Evolutionary conservation across 2,888 invertebrate species (phyloP).

Genomic region (Hofmannophila pseudospretella): DNA sequence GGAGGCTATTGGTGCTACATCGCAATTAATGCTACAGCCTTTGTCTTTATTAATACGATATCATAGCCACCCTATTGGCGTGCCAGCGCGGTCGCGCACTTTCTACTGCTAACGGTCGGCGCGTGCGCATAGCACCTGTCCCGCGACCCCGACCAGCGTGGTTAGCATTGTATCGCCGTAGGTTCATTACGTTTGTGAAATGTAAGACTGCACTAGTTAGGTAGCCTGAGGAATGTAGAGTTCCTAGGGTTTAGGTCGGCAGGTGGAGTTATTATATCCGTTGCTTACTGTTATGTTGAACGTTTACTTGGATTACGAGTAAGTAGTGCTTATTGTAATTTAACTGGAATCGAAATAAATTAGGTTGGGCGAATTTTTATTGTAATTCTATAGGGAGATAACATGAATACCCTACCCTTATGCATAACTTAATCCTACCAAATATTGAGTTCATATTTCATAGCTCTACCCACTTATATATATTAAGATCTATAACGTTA

Average conservation of each 20-base stretch:
- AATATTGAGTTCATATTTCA: no score
- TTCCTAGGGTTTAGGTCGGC: not conserved
- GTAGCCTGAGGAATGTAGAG: not conserved
- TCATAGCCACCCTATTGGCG: slow-evolving; percentile 56
- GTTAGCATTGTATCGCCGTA: slow-evolving; percentile 40
- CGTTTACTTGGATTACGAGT: no score
- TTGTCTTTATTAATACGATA: not conserved
- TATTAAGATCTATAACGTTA: no score
- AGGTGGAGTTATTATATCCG: not conserved
- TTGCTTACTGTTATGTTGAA: not conserved
- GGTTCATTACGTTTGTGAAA: slow-evolving; percentile 30
- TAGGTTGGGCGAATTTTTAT: no score
- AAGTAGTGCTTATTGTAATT: no score
- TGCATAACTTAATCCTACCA: no score
- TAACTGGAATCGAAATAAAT: no score
- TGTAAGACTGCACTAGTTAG: slow-evolving; percentile 3
- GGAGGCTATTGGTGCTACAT: no score
- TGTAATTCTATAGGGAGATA: no score
- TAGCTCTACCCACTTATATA: no score
- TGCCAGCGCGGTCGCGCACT: slow-evolving; percentile 74
- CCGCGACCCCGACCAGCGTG: slow-evolving; percentile 49
- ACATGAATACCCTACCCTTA: no score
- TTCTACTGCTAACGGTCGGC: slow-evolving; percentile 77
- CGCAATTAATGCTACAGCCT: no score
- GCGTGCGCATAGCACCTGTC: slow-evolving; percentile 74